These are phyloP conservation scores for Eumacrocentrus americanus DNA, from an alignment of 2,888 invertebrate species.

Conservation along the genomic window DNA sequence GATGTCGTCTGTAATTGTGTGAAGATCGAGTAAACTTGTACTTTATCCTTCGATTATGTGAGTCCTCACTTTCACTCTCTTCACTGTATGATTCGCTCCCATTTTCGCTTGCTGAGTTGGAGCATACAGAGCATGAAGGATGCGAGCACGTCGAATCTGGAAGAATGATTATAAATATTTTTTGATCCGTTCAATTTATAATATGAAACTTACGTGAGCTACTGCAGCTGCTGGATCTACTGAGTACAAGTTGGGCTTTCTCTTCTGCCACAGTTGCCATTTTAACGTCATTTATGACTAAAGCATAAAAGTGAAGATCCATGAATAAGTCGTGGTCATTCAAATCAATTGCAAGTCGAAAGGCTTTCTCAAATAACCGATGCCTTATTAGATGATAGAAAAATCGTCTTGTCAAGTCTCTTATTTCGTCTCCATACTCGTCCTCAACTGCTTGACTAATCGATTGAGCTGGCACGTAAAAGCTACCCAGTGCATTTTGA, in stretches of 20 bases:
- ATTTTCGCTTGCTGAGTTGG: slow-evolving; percentile 60
- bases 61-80: slow-evolving; percentile 53
- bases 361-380: slow-evolving; percentile 79
- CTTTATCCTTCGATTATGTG: slow-evolving; percentile 45
- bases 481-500: slow-evolving; percentile 82
- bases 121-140: slow-evolving; percentile 73
- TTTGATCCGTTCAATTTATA: background rate
- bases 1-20: slow-evolving; percentile 48
- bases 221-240: slow-evolving; percentile 57
- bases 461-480: slow-evolving; percentile 73
- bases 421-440: slow-evolving; percentile 78
- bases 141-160: slow-evolving; percentile 75
- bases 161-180: slow-evolving; percentile 25
- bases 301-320: slow-evolving; percentile 81
- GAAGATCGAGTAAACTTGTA: slow-evolving; percentile 59
- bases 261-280: slow-evolving; percentile 75
- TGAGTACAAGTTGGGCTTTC: slow-evolving; percentile 67
- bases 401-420: slow-evolving; percentile 83
- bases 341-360: slow-evolving; percentile 83
- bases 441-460: slow-evolving; percentile 72
- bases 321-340: slow-evolving; percentile 86
- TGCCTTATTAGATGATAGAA: slow-evolving; percentile 80
- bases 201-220: slow-evolving; percentile 54
- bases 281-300: slow-evolving; percentile 66
- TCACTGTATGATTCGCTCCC: slow-evolving; percentile 59